These are phyloP conservation scores for Percopsis transmontana DNA, from an alignment of 2,113 vertebrate species.

Conservation along the genomic window DNA sequence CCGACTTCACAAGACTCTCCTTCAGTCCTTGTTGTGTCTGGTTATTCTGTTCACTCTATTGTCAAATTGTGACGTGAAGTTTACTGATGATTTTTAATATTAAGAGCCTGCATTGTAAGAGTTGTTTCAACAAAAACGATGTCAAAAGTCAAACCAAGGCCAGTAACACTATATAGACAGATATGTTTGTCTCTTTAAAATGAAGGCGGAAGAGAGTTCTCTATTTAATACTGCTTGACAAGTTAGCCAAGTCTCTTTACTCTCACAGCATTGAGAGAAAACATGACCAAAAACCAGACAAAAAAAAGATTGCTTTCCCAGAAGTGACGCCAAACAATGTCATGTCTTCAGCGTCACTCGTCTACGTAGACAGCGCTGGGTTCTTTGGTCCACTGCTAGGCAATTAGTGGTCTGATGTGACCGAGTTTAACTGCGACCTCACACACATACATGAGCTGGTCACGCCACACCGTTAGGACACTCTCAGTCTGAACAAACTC, in stretches of 20 bases:
- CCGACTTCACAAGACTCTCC: too few relatives aligned
- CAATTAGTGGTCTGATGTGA: constrained; percentile 78
- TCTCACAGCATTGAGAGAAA: not conserved
- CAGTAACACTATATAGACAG: too few relatives aligned
- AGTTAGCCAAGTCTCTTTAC: not conserved
- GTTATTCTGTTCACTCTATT: too few relatives aligned
- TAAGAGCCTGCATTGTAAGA: too few relatives aligned
- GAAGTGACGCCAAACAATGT: constrained; percentile 59
- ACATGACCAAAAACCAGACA: constrained; percentile 16
- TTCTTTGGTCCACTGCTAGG: constrained; percentile 54
- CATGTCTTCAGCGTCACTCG: constrained; percentile 47
- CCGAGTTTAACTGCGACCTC: constrained; percentile 60
- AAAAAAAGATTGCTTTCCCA: constrained; percentile 21
- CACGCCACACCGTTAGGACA: constrained; percentile 72
- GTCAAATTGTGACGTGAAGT: too few relatives aligned
- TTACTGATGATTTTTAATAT: too few relatives aligned
- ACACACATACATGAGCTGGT: constrained; percentile 71
- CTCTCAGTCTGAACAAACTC: constrained; percentile 69
- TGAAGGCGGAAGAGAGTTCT: too few relatives aligned
- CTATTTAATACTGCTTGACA: not conserved
- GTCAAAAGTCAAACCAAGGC: too few relatives aligned
- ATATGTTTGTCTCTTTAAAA: too few relatives aligned
- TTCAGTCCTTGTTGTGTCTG: too few relatives aligned
- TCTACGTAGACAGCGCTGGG: constrained; percentile 47
- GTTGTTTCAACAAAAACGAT: too few relatives aligned